These are phyloP conservation scores for Zeugodacus cucurbitae DNA, from an alignment of 1,140 invertebrate species.

Conservation along the genomic window DNA sequence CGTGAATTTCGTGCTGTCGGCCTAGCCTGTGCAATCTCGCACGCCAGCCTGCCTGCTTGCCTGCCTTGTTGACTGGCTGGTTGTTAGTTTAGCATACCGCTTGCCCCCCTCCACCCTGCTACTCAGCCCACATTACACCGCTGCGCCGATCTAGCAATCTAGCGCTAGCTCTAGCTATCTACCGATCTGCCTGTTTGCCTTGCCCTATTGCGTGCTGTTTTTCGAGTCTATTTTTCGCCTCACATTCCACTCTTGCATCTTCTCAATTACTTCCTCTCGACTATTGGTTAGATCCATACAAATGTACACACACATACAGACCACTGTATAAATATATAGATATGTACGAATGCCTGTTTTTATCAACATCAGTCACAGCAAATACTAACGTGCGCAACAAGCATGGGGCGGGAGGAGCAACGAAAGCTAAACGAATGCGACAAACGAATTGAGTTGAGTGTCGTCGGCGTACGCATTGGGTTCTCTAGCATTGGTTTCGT, in stretches of 20 bases:
- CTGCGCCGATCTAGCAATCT: neutral
- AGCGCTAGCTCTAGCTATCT: neutral
- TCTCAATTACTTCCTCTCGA: conserved; percentile 24
- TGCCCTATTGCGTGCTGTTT: conserved; percentile 33
- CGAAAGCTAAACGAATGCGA: conserved; percentile 9
- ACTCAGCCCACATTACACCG: neutral
- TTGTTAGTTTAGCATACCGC: neutral
- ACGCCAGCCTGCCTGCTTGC: neutral
- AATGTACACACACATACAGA: neutral
- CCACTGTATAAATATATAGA: neutral
- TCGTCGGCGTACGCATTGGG: neutral
- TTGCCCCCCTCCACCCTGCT: neutral
- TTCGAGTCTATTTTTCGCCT: conserved; percentile 4
- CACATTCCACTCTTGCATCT: conserved; percentile 5
- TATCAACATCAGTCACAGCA: conserved; percentile 11
- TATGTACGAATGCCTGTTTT: neutral
- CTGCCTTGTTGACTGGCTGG: neutral
- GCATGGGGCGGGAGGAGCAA: neutral
- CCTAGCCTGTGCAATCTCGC: conserved; percentile 15
- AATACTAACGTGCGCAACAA: neutral
- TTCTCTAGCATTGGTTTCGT: neutral
- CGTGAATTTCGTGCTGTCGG: neutral
- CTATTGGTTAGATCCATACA: neutral
- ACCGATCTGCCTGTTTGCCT: conserved; percentile 31
- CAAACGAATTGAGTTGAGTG: neutral